phyloP scores from a whole-genome alignment of 2,797 vertebrate genomes.

The Poeciliopsis presidionis region DNA sequence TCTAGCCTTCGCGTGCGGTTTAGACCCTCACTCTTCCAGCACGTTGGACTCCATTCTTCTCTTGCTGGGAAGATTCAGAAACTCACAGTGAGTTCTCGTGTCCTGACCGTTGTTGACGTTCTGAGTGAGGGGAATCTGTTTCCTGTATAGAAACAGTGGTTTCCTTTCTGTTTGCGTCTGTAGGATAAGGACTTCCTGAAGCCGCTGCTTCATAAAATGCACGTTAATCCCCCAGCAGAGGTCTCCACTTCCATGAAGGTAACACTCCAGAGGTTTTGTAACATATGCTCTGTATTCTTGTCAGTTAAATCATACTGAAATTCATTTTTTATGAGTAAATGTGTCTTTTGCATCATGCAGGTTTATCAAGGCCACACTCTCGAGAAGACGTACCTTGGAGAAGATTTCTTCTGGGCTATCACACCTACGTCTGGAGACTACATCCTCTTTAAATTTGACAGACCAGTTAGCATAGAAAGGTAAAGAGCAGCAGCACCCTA shows the following conservation, averaged over 20 bases:
- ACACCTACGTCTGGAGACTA: slow-evolving; percentile 93
- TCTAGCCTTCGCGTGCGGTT: slow-evolving; percentile 95
- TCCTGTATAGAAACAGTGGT: slow-evolving; percentile 33
- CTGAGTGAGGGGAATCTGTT: background rate
- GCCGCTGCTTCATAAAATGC: slow-evolving; percentile 96
- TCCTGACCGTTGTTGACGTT: background rate
- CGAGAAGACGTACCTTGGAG: slow-evolving; percentile 95
- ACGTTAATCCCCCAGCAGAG: slow-evolving; percentile 96
- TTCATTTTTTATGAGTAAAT: background rate
- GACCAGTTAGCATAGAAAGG: slow-evolving; percentile 94
- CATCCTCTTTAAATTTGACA: slow-evolving; percentile 95
- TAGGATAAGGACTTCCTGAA: slow-evolving; percentile 99
- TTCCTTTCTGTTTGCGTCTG: slow-evolving; percentile 33
- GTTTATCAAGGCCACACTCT: slow-evolving; percentile 97
- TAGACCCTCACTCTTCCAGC: slow-evolving; percentile 96
- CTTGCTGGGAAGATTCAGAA: slow-evolving; percentile 99
- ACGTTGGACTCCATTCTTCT: slow-evolving; percentile 97
- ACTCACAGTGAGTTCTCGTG: slow-evolving; percentile 86
- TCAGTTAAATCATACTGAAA: background rate
- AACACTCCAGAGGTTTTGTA: background rate
- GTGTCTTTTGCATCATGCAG: slow-evolving; percentile 44
- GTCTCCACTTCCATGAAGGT: slow-evolving; percentile 97
- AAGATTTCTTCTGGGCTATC: slow-evolving; percentile 99
- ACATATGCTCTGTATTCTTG: background rate
- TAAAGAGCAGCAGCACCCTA: slow-evolving; percentile 46